Percentiles rank a stretch among this genome's conserved stretches.
phyloP scores from a whole-genome alignment of 2,888 invertebrate species.

The Spodoptera littoralis region DNA sequence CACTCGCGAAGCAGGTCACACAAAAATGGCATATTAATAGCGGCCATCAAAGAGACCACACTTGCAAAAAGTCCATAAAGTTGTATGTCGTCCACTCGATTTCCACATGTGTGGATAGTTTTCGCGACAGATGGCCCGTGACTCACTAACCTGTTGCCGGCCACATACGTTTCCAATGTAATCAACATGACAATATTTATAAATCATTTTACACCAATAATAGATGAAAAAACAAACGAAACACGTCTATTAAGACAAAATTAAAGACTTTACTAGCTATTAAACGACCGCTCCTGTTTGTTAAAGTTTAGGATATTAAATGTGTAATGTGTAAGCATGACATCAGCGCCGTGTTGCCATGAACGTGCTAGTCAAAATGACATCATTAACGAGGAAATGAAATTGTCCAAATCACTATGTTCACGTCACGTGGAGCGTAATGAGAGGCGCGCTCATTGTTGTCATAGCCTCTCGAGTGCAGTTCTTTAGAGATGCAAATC shows the following conservation, averaged over 20 bases:
- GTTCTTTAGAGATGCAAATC: slow-evolving; percentile 26
- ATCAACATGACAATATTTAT: slow-evolving; percentile 77
- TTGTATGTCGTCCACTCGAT: slow-evolving; percentile 73
- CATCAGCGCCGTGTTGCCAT: slow-evolving; percentile 71
- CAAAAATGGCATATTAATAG: slow-evolving; percentile 76
- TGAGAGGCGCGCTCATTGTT: slow-evolving; percentile 31
- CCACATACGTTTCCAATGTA: slow-evolving; percentile 76
- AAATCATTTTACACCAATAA: slow-evolving; percentile 66
- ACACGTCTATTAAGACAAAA: slow-evolving; percentile 58
- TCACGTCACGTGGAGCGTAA: slow-evolving; percentile 46
- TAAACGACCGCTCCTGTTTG: slow-evolving; percentile 68
- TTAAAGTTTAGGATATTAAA: slow-evolving; percentile 66
- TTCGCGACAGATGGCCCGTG: slow-evolving; percentile 86
- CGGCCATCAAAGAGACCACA: slow-evolving; percentile 68
- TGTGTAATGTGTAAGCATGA: slow-evolving; percentile 74
- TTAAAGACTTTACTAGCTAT: slow-evolving; percentile 63
- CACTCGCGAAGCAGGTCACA: slow-evolving; percentile 68
- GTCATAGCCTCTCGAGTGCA: slow-evolving; percentile 26
- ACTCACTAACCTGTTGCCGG: slow-evolving; percentile 83
- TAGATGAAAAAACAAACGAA: slow-evolving; percentile 58
- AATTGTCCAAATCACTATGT: slow-evolving; percentile 62
- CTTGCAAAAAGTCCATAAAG: slow-evolving; percentile 71
- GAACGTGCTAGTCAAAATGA: slow-evolving; percentile 64
- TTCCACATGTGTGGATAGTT: slow-evolving; percentile 83
- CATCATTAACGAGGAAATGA: slow-evolving; percentile 75